Percentiles rank a stretch among this genome's conserved stretches.
Evolutionary conservation across 2,888 invertebrate species (phyloP).

Genomic region (Volucella inanis): DNA sequence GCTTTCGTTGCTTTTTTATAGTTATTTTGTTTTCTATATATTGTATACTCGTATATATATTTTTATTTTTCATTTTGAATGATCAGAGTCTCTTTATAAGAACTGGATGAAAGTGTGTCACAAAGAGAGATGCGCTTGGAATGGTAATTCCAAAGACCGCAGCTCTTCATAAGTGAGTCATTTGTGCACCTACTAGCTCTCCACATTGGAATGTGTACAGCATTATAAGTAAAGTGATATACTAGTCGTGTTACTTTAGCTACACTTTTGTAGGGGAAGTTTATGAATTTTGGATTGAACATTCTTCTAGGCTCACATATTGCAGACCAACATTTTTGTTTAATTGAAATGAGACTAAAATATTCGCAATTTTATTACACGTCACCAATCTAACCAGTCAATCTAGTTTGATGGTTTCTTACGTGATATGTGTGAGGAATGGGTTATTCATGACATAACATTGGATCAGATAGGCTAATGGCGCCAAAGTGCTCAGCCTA

Average conservation of each 20-base stretch:
- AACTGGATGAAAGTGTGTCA: constrained; percentile 72
- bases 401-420: constrained; percentile 31
- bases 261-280: no score
- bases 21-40: constrained; percentile 1
- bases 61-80: constrained; percentile 4
- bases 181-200: constrained; percentile 59
- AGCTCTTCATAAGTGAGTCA: constrained; percentile 44
- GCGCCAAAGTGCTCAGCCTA: constrained; percentile 64
- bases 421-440: constrained; percentile 14
- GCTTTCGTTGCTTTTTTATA: constrained; percentile 51
- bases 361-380: constrained; percentile 19
- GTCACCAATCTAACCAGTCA: constrained; percentile 27
- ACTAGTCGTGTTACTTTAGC: constrained; percentile 44
- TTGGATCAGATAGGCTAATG: constrained; percentile 68
- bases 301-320: no score
- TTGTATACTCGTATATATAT: not conserved
- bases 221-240: constrained; percentile 38
- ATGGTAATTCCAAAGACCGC: constrained; percentile 63
- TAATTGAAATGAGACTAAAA: constrained; percentile 31
- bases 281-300: no score
- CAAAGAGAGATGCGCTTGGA: constrained; percentile 64
- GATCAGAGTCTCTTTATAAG: constrained; percentile 29
- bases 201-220: constrained; percentile 51
- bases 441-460: constrained; percentile 56
- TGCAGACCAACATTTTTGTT: not conserved